These are phyloP conservation scores for Herminia tarsipennalis DNA, from an alignment of 2,888 invertebrate species.

Conservation along the genomic window DNA sequence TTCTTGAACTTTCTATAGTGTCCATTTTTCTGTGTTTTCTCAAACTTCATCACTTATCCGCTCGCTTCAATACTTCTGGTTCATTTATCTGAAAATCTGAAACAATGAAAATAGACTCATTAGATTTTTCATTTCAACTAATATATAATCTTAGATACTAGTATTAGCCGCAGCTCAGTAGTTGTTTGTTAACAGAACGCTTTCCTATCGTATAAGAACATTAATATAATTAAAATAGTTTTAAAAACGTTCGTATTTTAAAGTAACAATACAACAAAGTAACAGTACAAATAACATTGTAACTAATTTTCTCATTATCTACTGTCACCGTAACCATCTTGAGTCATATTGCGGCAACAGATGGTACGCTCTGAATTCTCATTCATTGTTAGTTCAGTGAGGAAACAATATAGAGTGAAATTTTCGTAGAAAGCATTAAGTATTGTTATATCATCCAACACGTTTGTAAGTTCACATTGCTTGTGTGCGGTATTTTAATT, in stretches of 20 bases:
- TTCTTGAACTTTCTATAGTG: constrained; percentile 54
- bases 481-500: constrained; percentile 7
- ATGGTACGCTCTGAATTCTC: not conserved
- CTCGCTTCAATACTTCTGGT: constrained; percentile 31
- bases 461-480: constrained; percentile 15
- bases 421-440: constrained; percentile 8
- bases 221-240: no score
- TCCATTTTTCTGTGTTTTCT: constrained; percentile 65
- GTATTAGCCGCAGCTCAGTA: no score
- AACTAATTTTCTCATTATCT: no score
- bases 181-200: no score
- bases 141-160: not conserved
- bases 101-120: constrained; percentile 53
- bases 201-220: no score
- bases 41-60: constrained; percentile 72
- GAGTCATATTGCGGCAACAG: no score
- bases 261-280: no score
- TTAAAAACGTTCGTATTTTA: no score
- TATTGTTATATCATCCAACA: constrained; percentile 12
- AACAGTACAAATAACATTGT: no score
- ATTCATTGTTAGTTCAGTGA: constrained; percentile 8
- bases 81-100: constrained; percentile 62
- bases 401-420: constrained; percentile 7
- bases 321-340: no score
- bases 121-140: not conserved